Base-by-base conservation (phyloP, 2,797 vertebrate species). In the Australoheros facetus region DNA sequence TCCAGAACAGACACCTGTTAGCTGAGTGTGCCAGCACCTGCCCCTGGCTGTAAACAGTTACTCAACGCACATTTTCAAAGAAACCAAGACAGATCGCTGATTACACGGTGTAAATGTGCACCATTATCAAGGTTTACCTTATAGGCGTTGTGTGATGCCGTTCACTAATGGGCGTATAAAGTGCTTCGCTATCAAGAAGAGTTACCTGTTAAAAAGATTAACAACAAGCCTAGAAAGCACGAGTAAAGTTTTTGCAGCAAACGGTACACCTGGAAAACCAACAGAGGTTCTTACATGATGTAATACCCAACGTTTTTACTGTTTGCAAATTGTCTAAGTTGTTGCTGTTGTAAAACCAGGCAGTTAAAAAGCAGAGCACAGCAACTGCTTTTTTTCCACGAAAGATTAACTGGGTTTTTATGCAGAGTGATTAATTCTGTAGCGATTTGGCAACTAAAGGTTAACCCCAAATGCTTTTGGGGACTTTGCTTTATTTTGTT, bases 41-140 rank as follows among this genome's bases (percentile, higher is more conserved):
- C 53, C 37, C 26, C 37, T 45, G 78, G 7, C 58, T 77, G 70
- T 77, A 56, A 85, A 81, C 73, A 8, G 17, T 28, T 69, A 71
- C 32, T 81, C 71, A 11, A 26, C 71, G 6, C 45, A n/a, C 39
- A 23, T 75, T 56, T 78, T 59, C 45, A 39, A 32, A 37, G 8
- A 45, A 42, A 7, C 48, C 14, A 4, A 56, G 13, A 72, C 55
- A 3, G 32, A 64, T 28, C 13, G 48, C 62, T 28, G 21, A 32
- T 23, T 13, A 3, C 28, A n/a, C 53, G 23, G 11, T 13, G 14
- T 56, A 5, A 17, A 62, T 39, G 23, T 64, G 1, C 14, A 19
- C 23, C 14, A 30, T 73, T 3, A 13, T 10, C 19, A 19, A 12
- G 19, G 4, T 10, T 39, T 37, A 64, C 53, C 34, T 19, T 13